These are phyloP conservation scores for Hemitrygon akajei DNA, from an alignment of 2,797 vertebrate genomes.

Conservation along the genomic window DNA sequence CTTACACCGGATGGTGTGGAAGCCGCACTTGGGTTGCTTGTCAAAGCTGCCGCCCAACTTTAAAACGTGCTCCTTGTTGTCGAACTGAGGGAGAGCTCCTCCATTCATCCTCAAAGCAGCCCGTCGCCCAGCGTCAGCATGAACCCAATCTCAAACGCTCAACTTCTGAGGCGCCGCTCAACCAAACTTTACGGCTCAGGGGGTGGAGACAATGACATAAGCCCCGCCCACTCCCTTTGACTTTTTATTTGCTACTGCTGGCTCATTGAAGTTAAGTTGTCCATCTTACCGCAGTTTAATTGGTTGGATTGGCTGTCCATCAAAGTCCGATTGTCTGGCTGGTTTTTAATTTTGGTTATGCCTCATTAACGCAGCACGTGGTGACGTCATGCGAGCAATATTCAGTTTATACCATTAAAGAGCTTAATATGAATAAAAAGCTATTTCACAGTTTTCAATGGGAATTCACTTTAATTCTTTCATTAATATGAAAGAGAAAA, in stretches of 20 bases:
- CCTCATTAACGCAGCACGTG: not conserved
- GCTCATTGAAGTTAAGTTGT: not conserved
- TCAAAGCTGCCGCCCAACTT: slow-evolving; percentile 87
- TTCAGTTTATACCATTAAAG: no score
- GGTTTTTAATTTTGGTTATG: not conserved
- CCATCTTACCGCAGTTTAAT: slow-evolving; percentile 43
- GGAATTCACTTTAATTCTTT: no score
- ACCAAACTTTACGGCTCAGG: slow-evolving; percentile 31
- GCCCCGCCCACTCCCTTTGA: not conserved
- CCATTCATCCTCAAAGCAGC: slow-evolving; percentile 71
- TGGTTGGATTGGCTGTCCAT: not conserved
- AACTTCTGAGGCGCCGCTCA: slow-evolving; percentile 42
- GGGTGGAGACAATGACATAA: not conserved
- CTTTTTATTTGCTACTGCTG: rapidly evolving
- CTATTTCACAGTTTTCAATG: no score
- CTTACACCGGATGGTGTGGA: slow-evolving; percentile 93
- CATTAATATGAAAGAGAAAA: not conserved
- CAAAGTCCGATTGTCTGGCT: not conserved
- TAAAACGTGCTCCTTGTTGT: slow-evolving; percentile 79
- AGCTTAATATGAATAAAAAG: no score
- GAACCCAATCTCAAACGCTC: slow-evolving; percentile 34
- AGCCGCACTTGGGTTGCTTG: slow-evolving; percentile 83
- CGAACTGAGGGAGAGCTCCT: slow-evolving; percentile 66
- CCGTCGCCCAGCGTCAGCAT: rapidly evolving
- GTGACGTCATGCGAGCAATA: not conserved